A percentile compares a stretch with the other conserved stretches of the same genome.
Conservation (phyloP, 2,113 vertebrate species). For the Podarcis cretensis region DNA sequence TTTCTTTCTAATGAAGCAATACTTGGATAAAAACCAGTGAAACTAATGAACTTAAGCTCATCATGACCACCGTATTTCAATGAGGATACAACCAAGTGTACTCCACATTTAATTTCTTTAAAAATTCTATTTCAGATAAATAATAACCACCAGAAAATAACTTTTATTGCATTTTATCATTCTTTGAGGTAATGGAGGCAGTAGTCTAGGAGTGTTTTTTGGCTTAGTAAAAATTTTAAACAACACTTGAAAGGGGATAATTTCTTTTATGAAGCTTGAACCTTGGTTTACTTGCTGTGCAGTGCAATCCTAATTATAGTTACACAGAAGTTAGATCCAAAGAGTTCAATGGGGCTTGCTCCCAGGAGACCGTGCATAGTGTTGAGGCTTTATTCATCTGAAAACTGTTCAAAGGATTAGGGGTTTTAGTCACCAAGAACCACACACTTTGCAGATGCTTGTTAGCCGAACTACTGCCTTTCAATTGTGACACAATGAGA, state of each 20-base stretch:
- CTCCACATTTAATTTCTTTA: conserved; percentile 39
- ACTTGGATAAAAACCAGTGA: too few species aligned
- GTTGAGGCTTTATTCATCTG: not conserved
- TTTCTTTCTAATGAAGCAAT: too few species aligned
- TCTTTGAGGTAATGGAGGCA: not conserved
- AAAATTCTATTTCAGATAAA: conserved; percentile 28
- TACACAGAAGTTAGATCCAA: not conserved
- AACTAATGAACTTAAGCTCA: too few species aligned
- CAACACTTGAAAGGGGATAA: not conserved
- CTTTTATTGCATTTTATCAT: conserved; percentile 13
- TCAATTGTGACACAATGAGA: not conserved
- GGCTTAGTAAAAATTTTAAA: conserved; percentile 16
- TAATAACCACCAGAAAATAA: conserved; percentile 36
- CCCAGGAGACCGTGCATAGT: not conserved
- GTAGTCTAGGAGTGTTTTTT: conserved; percentile 31
- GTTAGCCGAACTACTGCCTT: not conserved
- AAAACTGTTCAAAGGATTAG: not conserved
- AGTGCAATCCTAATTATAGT: not conserved
- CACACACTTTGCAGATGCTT: not conserved
- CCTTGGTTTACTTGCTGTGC: not conserved
- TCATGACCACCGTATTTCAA: not conserved
- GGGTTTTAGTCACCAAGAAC: not conserved
- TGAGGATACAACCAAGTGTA: not conserved
- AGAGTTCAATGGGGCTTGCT: not conserved
- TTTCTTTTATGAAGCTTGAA: not conserved